Conservation (phyloP, 2,888 invertebrate species). For the Hirtodrosophila duncani region DNA sequence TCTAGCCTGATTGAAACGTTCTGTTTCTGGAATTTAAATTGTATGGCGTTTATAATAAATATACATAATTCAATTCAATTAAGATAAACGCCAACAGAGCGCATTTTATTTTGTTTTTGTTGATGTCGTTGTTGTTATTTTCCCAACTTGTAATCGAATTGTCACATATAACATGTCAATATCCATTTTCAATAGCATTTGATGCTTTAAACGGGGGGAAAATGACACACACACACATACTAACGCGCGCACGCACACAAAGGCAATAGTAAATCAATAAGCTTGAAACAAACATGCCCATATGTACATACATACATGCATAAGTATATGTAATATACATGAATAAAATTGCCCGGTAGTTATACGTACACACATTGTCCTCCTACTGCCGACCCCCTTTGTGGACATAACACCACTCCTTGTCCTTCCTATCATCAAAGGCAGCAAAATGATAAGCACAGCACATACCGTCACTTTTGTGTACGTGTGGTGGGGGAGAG, state of each 20-base stretch:
- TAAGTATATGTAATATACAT: too few relatives aligned
- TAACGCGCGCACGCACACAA: too few relatives aligned
- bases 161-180: constrained; percentile 53
- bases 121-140: constrained; percentile 11
- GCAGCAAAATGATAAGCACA: constrained; percentile 53
- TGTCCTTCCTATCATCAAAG: constrained; percentile 11
- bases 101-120: constrained; percentile 13
- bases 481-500: constrained; percentile 4
- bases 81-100: constrained; percentile 30
- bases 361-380: background rate
- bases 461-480: constrained; percentile 6
- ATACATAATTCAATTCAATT: constrained; percentile 47
- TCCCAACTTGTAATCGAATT: constrained; percentile 47
- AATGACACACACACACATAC: constrained; percentile 9
- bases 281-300: too few relatives aligned
- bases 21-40: constrained; percentile 34
- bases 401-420: background rate
- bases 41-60: constrained; percentile 4
- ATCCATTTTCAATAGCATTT: constrained; percentile 57
- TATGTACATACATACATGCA: too few relatives aligned
- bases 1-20: too few relatives aligned
- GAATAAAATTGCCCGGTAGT: constrained; percentile 37
- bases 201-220: constrained; percentile 17
- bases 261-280: too few relatives aligned
- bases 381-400: background rate